Base-by-base conservation (phyloP, 2,888 invertebrate genomes). In the Heliothis peltigera region DNA sequence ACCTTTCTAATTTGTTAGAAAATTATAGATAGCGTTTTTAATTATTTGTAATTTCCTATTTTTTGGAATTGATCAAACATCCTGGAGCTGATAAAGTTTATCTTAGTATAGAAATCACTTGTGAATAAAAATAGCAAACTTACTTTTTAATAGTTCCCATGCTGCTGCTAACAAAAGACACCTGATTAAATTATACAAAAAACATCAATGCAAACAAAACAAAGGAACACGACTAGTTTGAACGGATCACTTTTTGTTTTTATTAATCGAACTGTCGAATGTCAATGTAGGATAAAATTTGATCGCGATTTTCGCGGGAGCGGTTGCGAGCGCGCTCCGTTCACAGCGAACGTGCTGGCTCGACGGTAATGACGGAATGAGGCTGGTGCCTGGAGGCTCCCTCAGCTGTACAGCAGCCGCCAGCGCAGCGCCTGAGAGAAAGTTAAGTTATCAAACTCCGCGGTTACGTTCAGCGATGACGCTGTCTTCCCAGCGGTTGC, bases 391-490 rank as follows among this genome's bases (percentile, higher is more conserved):
- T 79, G 77, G 77, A 79, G 80, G 80, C 60, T 80, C 77, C 68
- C 79, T 64, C 77, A 80, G 75, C 82, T 81, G 77, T 77, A 75
- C 79, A 81, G 79, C 81, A 78, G 80, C 80, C 81, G 81, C 73
- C 81, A 69, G 75, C 77, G 78, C 70, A 70, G 75, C 75, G 75
- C 76, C 77, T 75, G 92, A 93, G 93, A 94, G 94, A 94, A 94
- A 94, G 94, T 94, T 91, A 82, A 92, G 93, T 93, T 93, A 93
- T 92, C 92, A 92, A 92, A 93, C 92, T 89, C 86, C 85, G 91
- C 89, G 91, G 93, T 94, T 94, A 94, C 94, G 93, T 94, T 91
- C 82, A 79, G 82, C 85, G 93, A 93, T 94, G 94, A 94, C 94
- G 94, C 90, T 89, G 86, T 89, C 91, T 88, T 90, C 90, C 86